Evolutionary conservation across 2,888 invertebrate species (phyloP), one percentile per base, ranked within the genome.

Genomic region (Lysandra coridon): DNA sequence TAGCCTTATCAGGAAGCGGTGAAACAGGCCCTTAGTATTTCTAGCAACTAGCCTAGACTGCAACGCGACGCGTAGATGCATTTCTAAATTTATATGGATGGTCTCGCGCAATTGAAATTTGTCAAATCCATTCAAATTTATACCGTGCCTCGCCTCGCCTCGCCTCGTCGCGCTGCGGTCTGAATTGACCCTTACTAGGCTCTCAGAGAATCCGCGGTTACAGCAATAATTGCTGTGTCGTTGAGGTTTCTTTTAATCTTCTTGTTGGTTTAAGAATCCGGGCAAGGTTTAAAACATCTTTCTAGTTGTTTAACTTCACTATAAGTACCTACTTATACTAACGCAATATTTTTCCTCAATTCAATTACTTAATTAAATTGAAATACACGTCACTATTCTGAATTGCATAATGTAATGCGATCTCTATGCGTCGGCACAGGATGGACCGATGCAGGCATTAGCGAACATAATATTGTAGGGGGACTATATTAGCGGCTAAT

Each of bases 291-390:
- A 37, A 69, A 69, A 37, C 17, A 37, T 37, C 14, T 69, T 37
- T 69, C 69, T 17, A 69, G 69, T 69, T 69, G 69, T 69, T 69
- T 37, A 33, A 69, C 69, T 69, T 69, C 14, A 37, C 33, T 37
- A 37, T 33, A 69, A 64, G 64, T 30, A 69, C 69, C 33, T 69
- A 37, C 33, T 69, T 69, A 69, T 69, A 64, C 10, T 30, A 33
- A 33, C 33, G 33, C 14, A 37, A 69, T 33, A 5, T 4, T 69
- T 37, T 33, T 14, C 3, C 5, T 33, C 69, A 69, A 69, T 69
- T 69, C 69, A 69, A 69, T 69, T 69, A 69, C 69, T 69, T 69
- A 69, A 69, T 69, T 33, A 33, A 69, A 69, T 69, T 37, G 33
- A 37, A 69, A 37, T 5, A 33, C 33, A 69, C 69, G 69, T 69